Evolutionary conservation across 2,888 invertebrate genomes (phyloP).

Genomic region (Biston betularia): DNA sequence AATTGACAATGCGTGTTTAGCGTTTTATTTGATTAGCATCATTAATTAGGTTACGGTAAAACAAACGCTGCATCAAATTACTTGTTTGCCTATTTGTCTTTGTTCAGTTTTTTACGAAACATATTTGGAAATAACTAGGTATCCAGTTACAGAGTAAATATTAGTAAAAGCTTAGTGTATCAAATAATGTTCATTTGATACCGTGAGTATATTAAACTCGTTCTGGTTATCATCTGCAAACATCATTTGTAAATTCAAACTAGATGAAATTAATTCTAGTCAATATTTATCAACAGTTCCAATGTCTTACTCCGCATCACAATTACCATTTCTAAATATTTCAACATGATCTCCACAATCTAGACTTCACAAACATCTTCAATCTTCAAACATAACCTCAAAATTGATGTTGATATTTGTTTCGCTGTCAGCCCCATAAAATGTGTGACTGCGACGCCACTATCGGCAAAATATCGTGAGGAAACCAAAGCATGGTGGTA

Average conservation of each 20-base stretch:
- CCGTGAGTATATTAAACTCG: neutral
- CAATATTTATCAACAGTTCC: conserved; percentile 10
- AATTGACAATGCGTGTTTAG: conserved; percentile 5
- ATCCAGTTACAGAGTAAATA: too few species aligned
- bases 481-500: too few species aligned
- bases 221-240: neutral
- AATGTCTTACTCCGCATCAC: conserved; percentile 11
- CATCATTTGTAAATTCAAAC: neutral
- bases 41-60: conserved; percentile 16
- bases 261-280: neutral
- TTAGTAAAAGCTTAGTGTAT: neutral
- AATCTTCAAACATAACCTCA: conserved; percentile 42
- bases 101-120: neutral
- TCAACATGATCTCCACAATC: conserved; percentile 30
- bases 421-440: neutral
- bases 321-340: conserved; percentile 35
- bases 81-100: conserved; percentile 10
- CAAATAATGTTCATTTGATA: neutral
- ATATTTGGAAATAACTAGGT: neutral
- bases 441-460: too few species aligned
- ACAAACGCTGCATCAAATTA: conserved; percentile 18
- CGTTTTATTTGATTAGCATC: conserved; percentile 2
- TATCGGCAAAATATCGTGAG: too few species aligned
- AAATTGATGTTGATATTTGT: conserved; percentile 39
- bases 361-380: conserved; percentile 38